These are phyloP conservation scores for Polypterus senegalus DNA, from an alignment of 2,113 vertebrate species.

Conservation along the genomic window DNA sequence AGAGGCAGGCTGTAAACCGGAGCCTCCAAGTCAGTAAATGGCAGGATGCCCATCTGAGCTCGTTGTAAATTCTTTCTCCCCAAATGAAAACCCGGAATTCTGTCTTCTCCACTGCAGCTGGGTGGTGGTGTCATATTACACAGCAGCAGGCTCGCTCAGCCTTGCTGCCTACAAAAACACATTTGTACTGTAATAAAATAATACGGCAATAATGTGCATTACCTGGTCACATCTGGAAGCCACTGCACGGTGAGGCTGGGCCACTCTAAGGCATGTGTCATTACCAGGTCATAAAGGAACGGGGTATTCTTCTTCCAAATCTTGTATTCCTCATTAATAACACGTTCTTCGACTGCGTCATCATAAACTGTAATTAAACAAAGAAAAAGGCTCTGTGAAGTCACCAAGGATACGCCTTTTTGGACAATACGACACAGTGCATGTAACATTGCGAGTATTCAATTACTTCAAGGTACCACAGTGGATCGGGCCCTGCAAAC, in stretches of 20 bases:
- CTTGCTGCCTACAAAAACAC: too few relatives aligned
- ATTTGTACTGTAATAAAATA: too few relatives aligned
- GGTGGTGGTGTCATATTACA: too few relatives aligned
- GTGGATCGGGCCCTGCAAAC: neutral
- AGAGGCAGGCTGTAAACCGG: too few relatives aligned
- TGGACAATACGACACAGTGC: too few relatives aligned
- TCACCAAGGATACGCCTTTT: too few relatives aligned
- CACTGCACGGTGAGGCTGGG: slow-evolving; percentile 87
- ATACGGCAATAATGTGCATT: slow-evolving; percentile 13
- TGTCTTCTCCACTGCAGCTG: too few relatives aligned
- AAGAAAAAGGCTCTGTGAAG: slow-evolving; percentile 1
- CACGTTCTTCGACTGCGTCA: slow-evolving; percentile 79
- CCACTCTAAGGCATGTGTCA: slow-evolving; percentile 86
- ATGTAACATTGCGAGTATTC: neutral
- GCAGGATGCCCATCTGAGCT: too few relatives aligned
- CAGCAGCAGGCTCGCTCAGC: too few relatives aligned
- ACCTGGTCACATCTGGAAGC: slow-evolving; percentile 83
- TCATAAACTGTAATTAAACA: slow-evolving; percentile 58
- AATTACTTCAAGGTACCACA: neutral
- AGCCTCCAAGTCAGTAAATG: too few relatives aligned
- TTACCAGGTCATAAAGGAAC: slow-evolving; percentile 79
- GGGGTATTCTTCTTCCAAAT: slow-evolving; percentile 93
- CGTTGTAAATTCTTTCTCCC: too few relatives aligned
- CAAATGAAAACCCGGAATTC: too few relatives aligned
- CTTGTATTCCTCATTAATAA: slow-evolving; percentile 87